Evolutionary conservation across 2,113 vertebrate species (phyloP).

Genomic region (Sebastes fasciatus): DNA sequence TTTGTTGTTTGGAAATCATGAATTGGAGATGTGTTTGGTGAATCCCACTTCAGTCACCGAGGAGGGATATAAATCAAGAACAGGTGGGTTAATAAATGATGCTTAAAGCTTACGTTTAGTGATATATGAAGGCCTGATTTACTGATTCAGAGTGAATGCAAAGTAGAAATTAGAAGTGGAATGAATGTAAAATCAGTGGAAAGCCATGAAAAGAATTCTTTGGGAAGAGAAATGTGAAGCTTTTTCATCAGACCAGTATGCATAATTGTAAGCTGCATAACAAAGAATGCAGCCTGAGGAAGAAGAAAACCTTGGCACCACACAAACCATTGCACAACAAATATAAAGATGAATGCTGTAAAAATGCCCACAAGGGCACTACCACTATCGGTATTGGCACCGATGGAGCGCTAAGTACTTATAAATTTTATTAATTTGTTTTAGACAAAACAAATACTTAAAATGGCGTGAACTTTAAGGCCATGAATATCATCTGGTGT

Average conservation of each 20-base stretch:
- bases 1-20: conserved; percentile 15
- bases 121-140: background rate
- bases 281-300: background rate
- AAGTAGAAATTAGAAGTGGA: background rate
- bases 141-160: background rate
- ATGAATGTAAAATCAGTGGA: background rate
- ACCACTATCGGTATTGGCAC: background rate
- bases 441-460: background rate
- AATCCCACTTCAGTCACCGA: background rate
- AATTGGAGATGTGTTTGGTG: background rate
- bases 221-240: background rate
- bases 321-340: conserved; percentile 2
- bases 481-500: background rate
- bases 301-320: background rate
- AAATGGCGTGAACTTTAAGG: background rate
- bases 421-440: background rate
- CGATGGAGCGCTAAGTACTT: background rate
- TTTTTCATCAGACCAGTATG: background rate
- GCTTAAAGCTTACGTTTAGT: background rate
- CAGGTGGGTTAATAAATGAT: conserved; percentile 1
- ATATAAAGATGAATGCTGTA: conserved; percentile 3
- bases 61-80: background rate
- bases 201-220: background rate
- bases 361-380: background rate
- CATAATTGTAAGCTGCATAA: background rate